Evolutionary conservation across 64 coral and sea anemone genomes (phyloP).

Genomic region (Montipora capricornis): DNA sequence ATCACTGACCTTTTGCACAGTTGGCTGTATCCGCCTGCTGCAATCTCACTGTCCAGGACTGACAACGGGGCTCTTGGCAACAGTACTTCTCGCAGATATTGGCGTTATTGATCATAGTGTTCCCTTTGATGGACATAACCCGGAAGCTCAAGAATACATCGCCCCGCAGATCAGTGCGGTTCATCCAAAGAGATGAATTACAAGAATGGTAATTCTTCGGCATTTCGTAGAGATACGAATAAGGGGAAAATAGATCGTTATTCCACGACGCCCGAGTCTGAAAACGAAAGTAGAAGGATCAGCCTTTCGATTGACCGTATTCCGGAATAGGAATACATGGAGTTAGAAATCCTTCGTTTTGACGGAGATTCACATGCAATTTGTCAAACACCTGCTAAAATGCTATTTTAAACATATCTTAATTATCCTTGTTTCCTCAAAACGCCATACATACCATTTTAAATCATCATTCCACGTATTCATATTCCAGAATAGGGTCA

Average conservation of each 20-base stretch:
- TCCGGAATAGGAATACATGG: no score
- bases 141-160: conserved; percentile 91
- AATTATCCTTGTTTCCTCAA: no score
- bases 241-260: conserved; percentile 74
- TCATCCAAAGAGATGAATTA: conserved; percentile 69
- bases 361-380: no score
- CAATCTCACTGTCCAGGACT: conserved; percentile 84
- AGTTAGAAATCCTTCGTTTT: no score
- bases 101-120: conserved; percentile 78
- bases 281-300: not conserved
- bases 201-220: conserved; percentile 73
- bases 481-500: no score
- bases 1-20: conserved; percentile 81
- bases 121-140: conserved; percentile 77
- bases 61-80: conserved; percentile 77
- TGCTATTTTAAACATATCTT: no score
- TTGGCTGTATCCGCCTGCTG: conserved; percentile 81
- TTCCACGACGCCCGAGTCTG: conserved; percentile 89
- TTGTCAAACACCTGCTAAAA: no score
- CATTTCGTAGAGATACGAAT: conserved; percentile 87
- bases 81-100: conserved; percentile 89
- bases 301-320: no score
- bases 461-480: no score
- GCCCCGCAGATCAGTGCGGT: conserved; percentile 82
- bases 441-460: no score